A percentile compares a stretch with the other conserved stretches of the same genome.
Conservation (phyloP, 2,888 invertebrate species). For the Tethea ocularis region DNA sequence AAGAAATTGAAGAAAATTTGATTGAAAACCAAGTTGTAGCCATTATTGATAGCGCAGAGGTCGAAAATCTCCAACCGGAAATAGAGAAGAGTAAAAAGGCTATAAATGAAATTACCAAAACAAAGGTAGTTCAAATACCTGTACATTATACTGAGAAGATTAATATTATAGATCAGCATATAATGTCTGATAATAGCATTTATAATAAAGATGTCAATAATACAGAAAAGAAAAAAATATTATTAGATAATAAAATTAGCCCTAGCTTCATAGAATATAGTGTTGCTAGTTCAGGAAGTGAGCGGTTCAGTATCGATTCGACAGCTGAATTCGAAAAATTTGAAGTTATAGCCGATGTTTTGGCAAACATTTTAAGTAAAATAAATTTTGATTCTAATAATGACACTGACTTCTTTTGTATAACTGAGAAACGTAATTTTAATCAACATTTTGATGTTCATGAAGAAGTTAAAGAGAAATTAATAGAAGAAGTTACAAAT, state of each 20-base stretch:
- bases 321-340: slow-evolving; percentile 73
- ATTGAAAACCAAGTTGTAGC: slow-evolving; percentile 13
- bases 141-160: slow-evolving; percentile 19
- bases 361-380: slow-evolving; percentile 51
- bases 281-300: slow-evolving; percentile 47
- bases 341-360: slow-evolving; percentile 62
- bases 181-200: slow-evolving; percentile 19
- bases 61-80: slow-evolving; percentile 30
- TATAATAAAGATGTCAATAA: background rate
- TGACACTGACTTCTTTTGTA: slow-evolving; percentile 11
- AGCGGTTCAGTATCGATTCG: slow-evolving; percentile 63
- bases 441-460: slow-evolving; percentile 6
- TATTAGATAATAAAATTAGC: background rate
- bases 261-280: slow-evolving; percentile 44
- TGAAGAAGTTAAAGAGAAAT: background rate
- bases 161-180: slow-evolving; percentile 15
- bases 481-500: slow-evolving; percentile 13
- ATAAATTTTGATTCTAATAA: slow-evolving; percentile 40
- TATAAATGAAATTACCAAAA: background rate
- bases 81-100: slow-evolving; percentile 9
- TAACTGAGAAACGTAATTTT: slow-evolving; percentile 13
- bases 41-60: slow-evolving; percentile 21
- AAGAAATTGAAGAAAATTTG: background rate
- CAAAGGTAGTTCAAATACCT: slow-evolving; percentile 28
- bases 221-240: slow-evolving; percentile 17